Base-by-base conservation (phyloP, 1,140 invertebrate genomes). In the Metaphire vulgaris region DNA sequence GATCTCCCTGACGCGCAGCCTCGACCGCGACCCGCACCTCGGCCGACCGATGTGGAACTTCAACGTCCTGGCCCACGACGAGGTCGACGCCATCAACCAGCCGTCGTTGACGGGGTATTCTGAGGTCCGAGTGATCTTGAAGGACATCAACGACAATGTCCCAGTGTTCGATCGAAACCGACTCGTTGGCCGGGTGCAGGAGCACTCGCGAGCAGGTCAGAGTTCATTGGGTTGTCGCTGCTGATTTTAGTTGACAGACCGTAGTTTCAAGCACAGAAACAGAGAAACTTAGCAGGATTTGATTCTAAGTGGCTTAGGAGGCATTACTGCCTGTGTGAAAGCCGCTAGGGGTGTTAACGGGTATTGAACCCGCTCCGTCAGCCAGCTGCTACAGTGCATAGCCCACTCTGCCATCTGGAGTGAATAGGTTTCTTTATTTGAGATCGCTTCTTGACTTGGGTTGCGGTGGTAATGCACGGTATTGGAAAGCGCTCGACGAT, bases 101-200 rank as follows among this genome's bases (percentile, higher is more conserved):
- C 96, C 96, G 86, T 78, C 77, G 0, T 33, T 78, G 70, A 76
- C 74, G 16, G 77, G 77, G 1, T 78, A 78, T 33, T 67, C 77
- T 16, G 77, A 78, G 32, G 74, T 78, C 21, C 70, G 77, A 68
- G 74, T 78, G 1, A 78, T 72, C 69, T 90, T 98, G 1, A 94
- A 95, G 84, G 97, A 99, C 84, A 96, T 98, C 82, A 99, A 99
- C 87, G 97, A 99, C 87, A 99, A 99, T 87, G 91, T 93, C 16
- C 97, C 97, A 1, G 91, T 95, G 78, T 99, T 99, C 88, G 94
- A 94, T 64, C 79, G 82, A 16, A 78, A 80, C 34, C 69, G 78
- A 2, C 69, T 85, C 12, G 79, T 74, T 14, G 84, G 83, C 56
- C 79, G 77, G 29, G 81, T 85, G 1, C 76, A 76, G 33, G 84